phyloP scores from a whole-genome alignment of 1,140 invertebrate genomes.

The Yoshiicerus persimilis region DNA sequence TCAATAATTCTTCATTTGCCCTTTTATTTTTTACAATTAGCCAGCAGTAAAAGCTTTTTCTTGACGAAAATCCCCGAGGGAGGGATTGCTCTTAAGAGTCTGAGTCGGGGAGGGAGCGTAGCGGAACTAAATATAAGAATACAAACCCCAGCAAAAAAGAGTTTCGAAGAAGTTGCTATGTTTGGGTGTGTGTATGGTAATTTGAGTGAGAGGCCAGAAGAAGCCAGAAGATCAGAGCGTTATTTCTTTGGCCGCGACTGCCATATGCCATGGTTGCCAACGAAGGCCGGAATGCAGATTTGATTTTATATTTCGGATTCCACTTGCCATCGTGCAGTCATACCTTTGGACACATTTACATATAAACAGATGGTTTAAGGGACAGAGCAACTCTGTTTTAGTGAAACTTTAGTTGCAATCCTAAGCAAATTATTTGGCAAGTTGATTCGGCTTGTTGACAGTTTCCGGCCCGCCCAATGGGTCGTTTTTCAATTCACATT shows the following conservation, averaged over 20 bases:
- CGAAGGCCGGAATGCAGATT: not conserved
- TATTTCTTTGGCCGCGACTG: not conserved
- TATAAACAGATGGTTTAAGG: not conserved
- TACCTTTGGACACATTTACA: not conserved
- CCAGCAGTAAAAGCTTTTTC: not conserved
- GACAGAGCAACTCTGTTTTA: not conserved
- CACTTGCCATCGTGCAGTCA: not conserved
- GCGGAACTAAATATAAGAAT: not conserved
- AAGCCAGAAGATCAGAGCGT: not conserved
- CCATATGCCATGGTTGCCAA: not conserved
- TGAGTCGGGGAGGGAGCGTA: not conserved
- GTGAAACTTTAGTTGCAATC: slow-evolving; percentile 10
- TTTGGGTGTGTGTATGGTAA: not conserved
- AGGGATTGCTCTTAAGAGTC: not conserved
- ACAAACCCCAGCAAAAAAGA: not conserved
- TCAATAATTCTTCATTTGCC: not conserved
- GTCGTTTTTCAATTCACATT: slow-evolving; percentile 20
- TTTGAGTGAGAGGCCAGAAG: not conserved
- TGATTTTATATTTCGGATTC: slow-evolving; percentile 12
- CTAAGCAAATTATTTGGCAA: slow-evolving; percentile 13
- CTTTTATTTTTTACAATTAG: not conserved
- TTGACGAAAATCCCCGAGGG: not conserved
- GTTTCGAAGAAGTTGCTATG: not conserved
- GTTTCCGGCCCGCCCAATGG: slow-evolving; percentile 7
- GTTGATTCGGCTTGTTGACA: slow-evolving; percentile 15